Evolutionary conservation across 1,140 invertebrate genomes (phyloP).

Genomic region (Drosophila parabipectinata): DNA sequence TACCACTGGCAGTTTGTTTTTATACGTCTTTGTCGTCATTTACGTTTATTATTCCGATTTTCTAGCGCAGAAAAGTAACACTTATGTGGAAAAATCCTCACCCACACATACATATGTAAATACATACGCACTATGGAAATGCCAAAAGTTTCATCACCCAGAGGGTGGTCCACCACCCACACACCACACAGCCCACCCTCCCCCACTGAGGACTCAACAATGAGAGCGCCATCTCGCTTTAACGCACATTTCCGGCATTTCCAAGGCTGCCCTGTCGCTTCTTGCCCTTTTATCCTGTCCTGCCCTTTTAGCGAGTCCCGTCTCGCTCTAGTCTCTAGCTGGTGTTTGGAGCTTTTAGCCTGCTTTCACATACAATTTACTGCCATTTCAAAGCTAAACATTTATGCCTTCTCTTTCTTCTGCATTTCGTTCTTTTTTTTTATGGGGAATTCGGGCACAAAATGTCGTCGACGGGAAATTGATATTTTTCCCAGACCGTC

Average conservation of each 20-base stretch:
- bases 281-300: too few relatives aligned
- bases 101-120: conserved; percentile 4
- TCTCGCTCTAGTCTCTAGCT: conserved; percentile 1
- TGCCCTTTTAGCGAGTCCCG: neutral
- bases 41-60: conserved; percentile 81
- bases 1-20: conserved; percentile 66
- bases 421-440: conserved; percentile 31
- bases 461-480: conserved; percentile 77
- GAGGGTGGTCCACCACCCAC: too few relatives aligned
- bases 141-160: conserved; percentile 37
- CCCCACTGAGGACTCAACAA: conserved; percentile 19
- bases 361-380: conserved; percentile 83
- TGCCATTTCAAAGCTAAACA: conserved; percentile 77
- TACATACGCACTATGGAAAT: conserved; percentile 26
- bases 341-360: conserved; percentile 66
- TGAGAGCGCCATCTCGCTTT: conserved; percentile 77
- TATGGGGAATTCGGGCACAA: conserved; percentile 50
- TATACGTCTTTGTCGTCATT: conserved; percentile 73
- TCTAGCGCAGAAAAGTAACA: conserved; percentile 83
- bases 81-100: conserved; percentile 57
- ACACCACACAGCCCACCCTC: too few relatives aligned
- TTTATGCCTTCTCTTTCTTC: conserved; percentile 33
- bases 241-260: conserved; percentile 72
- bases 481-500: conserved; percentile 56
- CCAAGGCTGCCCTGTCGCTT: conserved; percentile 15